Base-by-base conservation (phyloP, 2,888 invertebrate genomes). In the Dryobota labecula region DNA sequence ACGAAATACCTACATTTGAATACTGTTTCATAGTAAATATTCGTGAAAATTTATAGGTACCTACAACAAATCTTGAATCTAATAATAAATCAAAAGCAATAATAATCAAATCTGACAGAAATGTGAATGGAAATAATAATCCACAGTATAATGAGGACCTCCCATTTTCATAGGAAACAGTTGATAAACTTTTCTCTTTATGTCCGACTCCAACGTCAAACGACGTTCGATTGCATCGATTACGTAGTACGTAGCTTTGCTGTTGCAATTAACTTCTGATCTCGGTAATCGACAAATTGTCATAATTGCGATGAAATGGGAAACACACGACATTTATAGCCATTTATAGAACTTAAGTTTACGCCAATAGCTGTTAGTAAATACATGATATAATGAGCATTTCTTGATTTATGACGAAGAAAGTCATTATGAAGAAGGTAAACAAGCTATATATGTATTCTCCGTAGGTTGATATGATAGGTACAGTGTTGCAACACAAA, bases 281-380 rank as follows among this genome's bases (percentile, higher is more conserved):
- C 84, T 80, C 45, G 11, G 67, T 45, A 60, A 72, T 83, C 68
- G 53, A 66, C 43, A 69, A 80, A 80, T 80, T 76, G 76, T 51
- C 61, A 69, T 83, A 76, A 80, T 80, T 73, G 54, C 60, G n/a
- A 71, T 65, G 61, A 61, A 73, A 53, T 54, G 41, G 70, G 54
- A 79, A 80, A 80, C 47, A 57, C 15, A 61, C 47, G 33, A 67
- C 45, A 57, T 57, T 45, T 43, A 53, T 27, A 60, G 24, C 36
- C 38, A 33, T 63, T 60, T 64, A 47, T 36, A 63, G 58, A 58
- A 24, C 24, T 38, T 24, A 27, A 57, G 8, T 64, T 61, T 38
- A 65, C 38, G 36, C 38, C 13, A 64, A 53, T 43, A 13, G 38
- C n/a, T 45, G 47, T 24, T 58, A 47, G 49, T 43, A 60, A 38